Conservation (phyloP, 2,113 vertebrate genomes). For the Pterocles orientalis region DNA sequence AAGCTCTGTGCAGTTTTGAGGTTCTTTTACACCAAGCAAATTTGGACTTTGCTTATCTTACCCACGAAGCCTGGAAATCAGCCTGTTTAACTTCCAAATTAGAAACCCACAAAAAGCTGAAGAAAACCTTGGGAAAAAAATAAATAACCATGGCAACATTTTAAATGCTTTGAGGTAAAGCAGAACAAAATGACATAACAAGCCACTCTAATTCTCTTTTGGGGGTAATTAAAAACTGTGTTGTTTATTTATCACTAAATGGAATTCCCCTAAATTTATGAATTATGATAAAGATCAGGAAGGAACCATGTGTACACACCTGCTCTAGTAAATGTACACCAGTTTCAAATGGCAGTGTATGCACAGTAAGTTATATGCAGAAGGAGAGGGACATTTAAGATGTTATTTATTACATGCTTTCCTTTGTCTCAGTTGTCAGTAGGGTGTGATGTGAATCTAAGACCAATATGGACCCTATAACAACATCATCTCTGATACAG, state of each 20-base stretch:
- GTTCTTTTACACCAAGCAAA: not conserved
- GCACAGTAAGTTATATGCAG: not conserved
- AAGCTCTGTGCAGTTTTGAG: not conserved
- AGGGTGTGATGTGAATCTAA: not conserved
- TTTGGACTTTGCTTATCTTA: not conserved
- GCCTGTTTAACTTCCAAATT: not conserved
- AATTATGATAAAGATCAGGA: not conserved
- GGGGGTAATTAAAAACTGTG: not conserved
- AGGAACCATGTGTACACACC: not conserved
- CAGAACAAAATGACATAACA: not conserved
- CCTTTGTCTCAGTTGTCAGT: not conserved
- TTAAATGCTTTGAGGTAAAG: not conserved
- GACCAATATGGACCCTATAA: not conserved
- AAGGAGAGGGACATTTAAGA: not conserved
- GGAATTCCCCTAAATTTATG: not conserved
- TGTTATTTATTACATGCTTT: not conserved
- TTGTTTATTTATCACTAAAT: not conserved
- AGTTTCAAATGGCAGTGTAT: not conserved
- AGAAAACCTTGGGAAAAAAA: not conserved
- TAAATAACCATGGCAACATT: not conserved
- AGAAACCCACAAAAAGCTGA: not conserved
- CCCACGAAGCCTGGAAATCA: not conserved
- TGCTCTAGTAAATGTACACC: not conserved
- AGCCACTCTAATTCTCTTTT: not conserved
- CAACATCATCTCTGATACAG: not conserved